These are phyloP conservation scores for Pegoplata infirma DNA, from an alignment of 2,888 invertebrate species.

Conservation along the genomic window DNA sequence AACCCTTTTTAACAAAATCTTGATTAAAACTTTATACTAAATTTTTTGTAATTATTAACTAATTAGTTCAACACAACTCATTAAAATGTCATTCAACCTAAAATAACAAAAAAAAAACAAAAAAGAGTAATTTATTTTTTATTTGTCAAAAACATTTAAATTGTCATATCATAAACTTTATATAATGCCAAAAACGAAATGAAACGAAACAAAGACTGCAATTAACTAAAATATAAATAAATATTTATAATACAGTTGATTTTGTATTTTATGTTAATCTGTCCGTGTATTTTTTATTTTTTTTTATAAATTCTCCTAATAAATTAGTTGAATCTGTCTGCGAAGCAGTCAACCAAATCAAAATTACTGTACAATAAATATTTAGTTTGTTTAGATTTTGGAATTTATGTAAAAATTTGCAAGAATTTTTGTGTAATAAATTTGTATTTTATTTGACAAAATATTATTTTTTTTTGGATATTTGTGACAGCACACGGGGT, in stretches of 20 bases:
- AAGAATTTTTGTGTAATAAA: too few relatives aligned
- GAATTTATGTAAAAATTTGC: neutral
- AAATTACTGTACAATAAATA: neutral
- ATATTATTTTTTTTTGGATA: too few relatives aligned
- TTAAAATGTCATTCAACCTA: constrained; percentile 59
- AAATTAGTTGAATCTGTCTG: constrained; percentile 6
- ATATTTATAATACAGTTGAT: neutral
- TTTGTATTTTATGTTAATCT: neutral
- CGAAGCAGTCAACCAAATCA: constrained; percentile 5
- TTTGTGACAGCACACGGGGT: too few relatives aligned
- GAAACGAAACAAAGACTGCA: neutral
- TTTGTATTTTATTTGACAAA: too few relatives aligned
- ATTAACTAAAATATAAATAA: neutral
- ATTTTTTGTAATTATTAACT: constrained; percentile 54
- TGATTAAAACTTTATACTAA: constrained; percentile 6
- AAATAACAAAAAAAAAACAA: constrained; percentile 17
- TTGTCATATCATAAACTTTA: constrained; percentile 11
- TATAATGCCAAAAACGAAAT: neutral
- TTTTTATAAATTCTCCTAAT: constrained; percentile 11
- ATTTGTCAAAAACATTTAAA: constrained; percentile 5
- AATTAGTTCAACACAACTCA: constrained; percentile 54
- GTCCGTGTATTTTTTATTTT: neutral
- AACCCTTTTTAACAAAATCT: neutral
- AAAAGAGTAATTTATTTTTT: too few relatives aligned
- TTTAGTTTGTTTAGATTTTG: neutral